Conservation (phyloP, 2,113 vertebrate species). For the Apodemus sylvaticus region DNA sequence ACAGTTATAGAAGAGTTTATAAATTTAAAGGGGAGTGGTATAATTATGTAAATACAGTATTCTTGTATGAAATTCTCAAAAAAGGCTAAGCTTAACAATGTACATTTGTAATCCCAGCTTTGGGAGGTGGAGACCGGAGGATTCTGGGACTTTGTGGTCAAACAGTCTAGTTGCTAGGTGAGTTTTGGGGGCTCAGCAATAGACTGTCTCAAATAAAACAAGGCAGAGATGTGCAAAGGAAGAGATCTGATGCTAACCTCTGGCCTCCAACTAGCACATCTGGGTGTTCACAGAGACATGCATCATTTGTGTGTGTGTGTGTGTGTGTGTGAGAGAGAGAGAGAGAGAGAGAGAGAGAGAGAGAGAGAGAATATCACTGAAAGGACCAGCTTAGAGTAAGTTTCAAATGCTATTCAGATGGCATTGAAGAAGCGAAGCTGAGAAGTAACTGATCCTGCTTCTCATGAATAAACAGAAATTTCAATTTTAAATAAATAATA, state of each 20-base stretch:
- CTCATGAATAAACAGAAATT: not conserved
- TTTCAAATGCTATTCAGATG: not conserved
- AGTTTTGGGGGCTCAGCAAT: not conserved
- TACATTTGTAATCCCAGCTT: not conserved
- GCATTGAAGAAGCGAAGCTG: not conserved
- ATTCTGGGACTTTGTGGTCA: too few relatives aligned
- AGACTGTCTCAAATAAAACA: not conserved
- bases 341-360: not conserved
- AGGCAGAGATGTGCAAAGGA: not conserved
- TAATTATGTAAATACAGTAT: not conserved
- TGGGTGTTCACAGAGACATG: not conserved
- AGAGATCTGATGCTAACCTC: not conserved
- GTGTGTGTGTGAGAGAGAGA: not conserved
- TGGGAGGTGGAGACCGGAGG: not conserved
- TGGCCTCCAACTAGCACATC: not conserved
- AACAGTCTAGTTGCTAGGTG: too few relatives aligned
- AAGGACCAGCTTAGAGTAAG: constrained; percentile 32
- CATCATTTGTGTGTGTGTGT: not conserved
- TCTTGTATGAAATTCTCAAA: not conserved
- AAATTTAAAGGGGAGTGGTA: not conserved
- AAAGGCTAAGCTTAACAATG: too few relatives aligned
- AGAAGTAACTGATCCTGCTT: not conserved
- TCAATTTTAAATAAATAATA: constrained; percentile 31
- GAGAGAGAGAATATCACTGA: not conserved
- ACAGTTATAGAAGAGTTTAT: not conserved